A percentile compares a stretch with the other conserved stretches of the same genome.
phyloP scores from a whole-genome alignment of 2,888 invertebrate genomes.

The Lepidocyrtoides sp. region DNA sequence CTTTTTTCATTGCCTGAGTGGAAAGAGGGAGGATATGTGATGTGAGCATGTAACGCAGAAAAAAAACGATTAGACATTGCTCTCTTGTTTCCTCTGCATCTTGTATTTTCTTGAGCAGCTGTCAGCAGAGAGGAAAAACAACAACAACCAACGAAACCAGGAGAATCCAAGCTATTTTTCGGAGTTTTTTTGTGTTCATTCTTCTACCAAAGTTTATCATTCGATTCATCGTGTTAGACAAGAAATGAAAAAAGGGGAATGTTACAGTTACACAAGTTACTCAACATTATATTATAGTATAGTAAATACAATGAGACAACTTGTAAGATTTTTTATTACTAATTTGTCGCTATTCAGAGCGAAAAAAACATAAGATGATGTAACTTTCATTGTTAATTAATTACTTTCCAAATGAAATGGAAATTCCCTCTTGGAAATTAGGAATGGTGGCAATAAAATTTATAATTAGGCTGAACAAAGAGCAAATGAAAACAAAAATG shows the following conservation, averaged over 20 bases:
- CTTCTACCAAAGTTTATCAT: conserved; percentile 25
- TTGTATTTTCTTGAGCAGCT: conserved; percentile 72
- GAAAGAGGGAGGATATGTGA: conserved; percentile 21
- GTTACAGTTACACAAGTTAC: conserved; percentile 49
- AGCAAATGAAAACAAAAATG: neutral
- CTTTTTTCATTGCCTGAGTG: neutral
- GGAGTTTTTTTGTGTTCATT: neutral
- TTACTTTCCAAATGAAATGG: conserved; percentile 48
- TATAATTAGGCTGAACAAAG: conserved; percentile 4
- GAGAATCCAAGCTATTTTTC: conserved; percentile 45
- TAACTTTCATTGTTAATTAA: conserved; percentile 68
- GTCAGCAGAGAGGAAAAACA: conserved; percentile 56
- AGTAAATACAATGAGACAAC: conserved; percentile 70
- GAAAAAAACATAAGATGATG: conserved; percentile 52
- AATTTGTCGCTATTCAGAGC: neutral
- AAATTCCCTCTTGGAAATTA: conserved; percentile 46
- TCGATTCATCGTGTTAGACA: conserved; percentile 43
- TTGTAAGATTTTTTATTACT: conserved; percentile 59
- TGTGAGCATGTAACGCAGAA: conserved; percentile 61
- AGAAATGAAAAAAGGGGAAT: conserved; percentile 49
- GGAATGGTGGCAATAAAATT: conserved; percentile 33
- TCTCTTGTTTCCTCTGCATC: conserved; percentile 53
- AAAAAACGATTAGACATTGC: conserved; percentile 69
- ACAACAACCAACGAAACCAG: conserved; percentile 48
- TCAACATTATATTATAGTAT: conserved; percentile 44